Percentiles rank a stretch among this genome's conserved stretches.
These are phyloP conservation scores for Acanthosepion lycidas DNA, from an alignment of 2,888 invertebrate species.

Conservation along the genomic window DNA sequence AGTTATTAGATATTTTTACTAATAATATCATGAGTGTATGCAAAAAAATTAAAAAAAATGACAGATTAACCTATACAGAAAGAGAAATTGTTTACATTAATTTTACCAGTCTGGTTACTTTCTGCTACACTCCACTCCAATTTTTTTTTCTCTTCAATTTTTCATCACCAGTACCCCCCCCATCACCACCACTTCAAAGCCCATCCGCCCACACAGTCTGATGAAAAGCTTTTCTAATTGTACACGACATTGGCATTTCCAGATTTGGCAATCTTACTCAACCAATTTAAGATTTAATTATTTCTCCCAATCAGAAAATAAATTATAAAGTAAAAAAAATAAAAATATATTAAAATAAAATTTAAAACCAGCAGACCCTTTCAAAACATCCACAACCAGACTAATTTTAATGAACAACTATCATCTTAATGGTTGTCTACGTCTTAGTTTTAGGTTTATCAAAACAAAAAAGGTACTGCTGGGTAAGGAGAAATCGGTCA, in stretches of 20 bases:
- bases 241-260: background rate
- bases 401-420: background rate
- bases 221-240: background rate
- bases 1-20: too few species aligned
- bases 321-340: background rate
- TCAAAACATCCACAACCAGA: background rate
- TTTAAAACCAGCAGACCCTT: background rate
- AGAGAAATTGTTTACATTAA: too few species aligned
- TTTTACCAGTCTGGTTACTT: too few species aligned
- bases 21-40: too few species aligned
- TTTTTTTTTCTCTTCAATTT: background rate
- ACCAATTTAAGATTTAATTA: constrained; percentile 11
- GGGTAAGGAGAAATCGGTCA: too few species aligned
- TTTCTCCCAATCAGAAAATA: background rate
- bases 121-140: too few species aligned
- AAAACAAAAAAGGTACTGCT: too few species aligned
- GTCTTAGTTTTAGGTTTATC: too few species aligned
- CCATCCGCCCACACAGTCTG: background rate
- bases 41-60: too few species aligned
- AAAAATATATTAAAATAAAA: background rate
- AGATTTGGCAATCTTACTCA: background rate
- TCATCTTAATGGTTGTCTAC: background rate
- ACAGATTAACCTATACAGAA: too few species aligned
- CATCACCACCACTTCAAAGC: background rate
- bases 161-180: background rate